Conservation (phyloP, 2,797 vertebrate genomes). For the Pseudochaenichthys georgianus region DNA sequence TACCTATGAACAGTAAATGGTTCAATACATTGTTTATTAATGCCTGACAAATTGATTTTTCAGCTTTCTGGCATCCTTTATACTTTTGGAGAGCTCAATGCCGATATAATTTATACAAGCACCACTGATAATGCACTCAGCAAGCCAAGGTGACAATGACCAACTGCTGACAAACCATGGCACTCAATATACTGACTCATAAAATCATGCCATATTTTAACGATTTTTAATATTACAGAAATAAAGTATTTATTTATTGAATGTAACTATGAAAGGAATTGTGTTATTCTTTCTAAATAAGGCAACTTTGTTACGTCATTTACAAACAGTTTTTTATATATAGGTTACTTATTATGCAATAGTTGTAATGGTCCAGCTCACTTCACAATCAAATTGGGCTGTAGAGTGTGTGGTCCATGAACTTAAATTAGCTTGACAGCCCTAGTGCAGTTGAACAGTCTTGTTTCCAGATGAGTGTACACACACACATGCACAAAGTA, state of each 20-base stretch:
- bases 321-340: no score
- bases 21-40: background rate
- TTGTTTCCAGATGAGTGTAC: conserved; percentile 19
- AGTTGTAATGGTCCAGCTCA: no score
- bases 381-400: no score
- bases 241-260: no score
- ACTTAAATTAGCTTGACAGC: no score
- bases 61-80: background rate
- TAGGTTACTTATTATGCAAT: no score
- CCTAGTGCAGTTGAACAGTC: background rate
- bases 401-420: no score
- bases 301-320: no score
- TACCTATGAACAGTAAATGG: background rate
- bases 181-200: conserved; percentile 12
- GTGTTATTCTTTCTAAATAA: no score
- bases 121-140: background rate
- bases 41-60: background rate
- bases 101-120: background rate
- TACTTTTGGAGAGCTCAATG: background rate
- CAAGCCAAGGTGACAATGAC: conserved; percentile 15
- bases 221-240: no score
- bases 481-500: background rate
- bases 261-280: no score
- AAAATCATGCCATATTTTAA: background rate
- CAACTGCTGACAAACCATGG: background rate